Evolutionary conservation across 2,888 invertebrate species (phyloP).

Genomic region (Harpalus rubripes): DNA sequence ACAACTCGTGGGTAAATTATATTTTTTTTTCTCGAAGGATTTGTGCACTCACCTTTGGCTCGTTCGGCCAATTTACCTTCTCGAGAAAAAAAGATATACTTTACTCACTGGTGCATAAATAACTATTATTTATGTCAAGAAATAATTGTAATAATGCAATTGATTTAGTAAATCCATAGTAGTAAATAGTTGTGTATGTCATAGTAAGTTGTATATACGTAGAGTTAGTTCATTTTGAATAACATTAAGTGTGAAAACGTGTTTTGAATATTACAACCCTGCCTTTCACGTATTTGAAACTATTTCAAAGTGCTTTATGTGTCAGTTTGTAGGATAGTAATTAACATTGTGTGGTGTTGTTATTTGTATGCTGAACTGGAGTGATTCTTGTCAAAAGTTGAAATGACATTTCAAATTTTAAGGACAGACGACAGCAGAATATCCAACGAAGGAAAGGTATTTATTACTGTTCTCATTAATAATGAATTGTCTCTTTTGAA

Average conservation of each 20-base stretch:
- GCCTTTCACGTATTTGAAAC: constrained; percentile 11
- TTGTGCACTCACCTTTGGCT: too few relatives aligned
- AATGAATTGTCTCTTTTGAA: constrained; percentile 6
- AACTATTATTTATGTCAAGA: too few relatives aligned
- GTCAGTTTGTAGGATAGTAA: constrained; percentile 16
- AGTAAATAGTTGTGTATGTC: too few relatives aligned
- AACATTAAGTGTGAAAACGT: constrained; percentile 43
- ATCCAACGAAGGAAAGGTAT: neutral
- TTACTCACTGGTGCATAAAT: too few relatives aligned
- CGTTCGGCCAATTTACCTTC: too few relatives aligned
- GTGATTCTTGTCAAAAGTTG: neutral
- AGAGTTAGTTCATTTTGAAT: constrained; percentile 2
- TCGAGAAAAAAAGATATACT: too few relatives aligned
- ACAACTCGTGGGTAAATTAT: too few relatives aligned
- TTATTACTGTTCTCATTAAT: neutral
- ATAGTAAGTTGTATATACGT: constrained; percentile 4
- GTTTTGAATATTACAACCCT: constrained; percentile 5
- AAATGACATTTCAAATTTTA: too few relatives aligned
- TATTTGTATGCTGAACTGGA: neutral
- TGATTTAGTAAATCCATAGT: too few relatives aligned
- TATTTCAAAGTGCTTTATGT: constrained; percentile 10
- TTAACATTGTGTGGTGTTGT: neutral
- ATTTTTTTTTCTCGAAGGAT: too few relatives aligned
- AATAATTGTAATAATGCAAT: too few relatives aligned
- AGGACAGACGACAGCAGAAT: neutral